Conservation (phyloP, 2,797 vertebrate species). For the Peromyscus melanophrys region DNA sequence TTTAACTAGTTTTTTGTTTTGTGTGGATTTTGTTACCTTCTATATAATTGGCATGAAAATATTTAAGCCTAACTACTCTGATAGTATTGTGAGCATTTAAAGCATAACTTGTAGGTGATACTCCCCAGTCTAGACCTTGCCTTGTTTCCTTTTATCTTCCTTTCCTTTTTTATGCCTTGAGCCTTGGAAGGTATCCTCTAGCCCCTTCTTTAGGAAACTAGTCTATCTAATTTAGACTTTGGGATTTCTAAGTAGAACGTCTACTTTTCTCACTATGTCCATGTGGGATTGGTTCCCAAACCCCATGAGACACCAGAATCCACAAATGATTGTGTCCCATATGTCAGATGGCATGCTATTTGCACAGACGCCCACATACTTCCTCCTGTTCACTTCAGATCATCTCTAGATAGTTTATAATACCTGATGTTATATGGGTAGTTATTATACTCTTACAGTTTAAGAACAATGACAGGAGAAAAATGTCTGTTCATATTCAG, state of each 20-base stretch:
- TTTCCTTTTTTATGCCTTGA: neutral
- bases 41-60: conserved; percentile 18
- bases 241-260: neutral
- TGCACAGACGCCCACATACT: neutral
- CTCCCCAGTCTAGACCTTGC: neutral
- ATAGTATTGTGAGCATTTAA: neutral
- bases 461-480: neutral
- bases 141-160: neutral
- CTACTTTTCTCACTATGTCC: neutral
- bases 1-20: conserved; percentile 37
- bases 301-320: neutral
- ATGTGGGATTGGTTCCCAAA: neutral
- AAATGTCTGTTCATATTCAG: neutral
- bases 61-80: neutral
- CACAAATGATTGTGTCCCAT: neutral
- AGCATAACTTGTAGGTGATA: neutral
- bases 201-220: neutral
- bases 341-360: neutral
- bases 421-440: neutral
- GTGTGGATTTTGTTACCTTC: conserved; percentile 24
- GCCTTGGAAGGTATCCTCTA: neutral
- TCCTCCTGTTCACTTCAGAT: neutral
- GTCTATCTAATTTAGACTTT: neutral
- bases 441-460: neutral
- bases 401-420: neutral